Conservation (phyloP, 1,140 invertebrate species). For the Venustaconcha ellipsiformis region DNA sequence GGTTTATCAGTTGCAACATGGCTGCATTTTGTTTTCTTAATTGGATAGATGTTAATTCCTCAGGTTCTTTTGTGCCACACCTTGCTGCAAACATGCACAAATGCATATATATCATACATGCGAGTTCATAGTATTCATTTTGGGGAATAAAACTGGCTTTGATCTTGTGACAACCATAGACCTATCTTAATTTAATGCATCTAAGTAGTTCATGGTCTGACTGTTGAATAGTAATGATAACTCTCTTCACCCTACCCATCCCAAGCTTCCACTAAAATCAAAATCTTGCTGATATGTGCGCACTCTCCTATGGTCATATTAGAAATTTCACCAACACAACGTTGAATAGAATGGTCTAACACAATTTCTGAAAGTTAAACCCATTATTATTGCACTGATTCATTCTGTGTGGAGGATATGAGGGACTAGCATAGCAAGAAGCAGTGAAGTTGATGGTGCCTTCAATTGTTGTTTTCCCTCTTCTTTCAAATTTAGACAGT, state of each 20-base stretch:
- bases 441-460: too few species aligned
- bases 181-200: slow-evolving; percentile 9
- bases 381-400: too few species aligned
- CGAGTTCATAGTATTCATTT: background rate
- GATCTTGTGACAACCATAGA: slow-evolving; percentile 1
- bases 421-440: too few species aligned
- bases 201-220: background rate
- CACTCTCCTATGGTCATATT: too few species aligned
- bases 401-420: too few species aligned
- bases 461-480: too few species aligned
- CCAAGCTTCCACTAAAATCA: slow-evolving; percentile 20
- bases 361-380: too few species aligned
- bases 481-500: too few species aligned
- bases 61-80: slow-evolving; percentile 21
- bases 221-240: slow-evolving; percentile 17
- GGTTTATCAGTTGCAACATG: slow-evolving; percentile 31
- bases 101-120: too few species aligned
- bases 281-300: background rate
- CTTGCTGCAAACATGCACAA: slow-evolving; percentile 11
- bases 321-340: too few species aligned
- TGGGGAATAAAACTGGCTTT: slow-evolving; percentile 31
- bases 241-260: slow-evolving; percentile 21
- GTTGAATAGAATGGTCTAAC: too few species aligned
- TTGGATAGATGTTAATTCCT: slow-evolving; percentile 58
- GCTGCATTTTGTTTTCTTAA: slow-evolving; percentile 37